phyloP scores from a whole-genome alignment of 2,888 invertebrate species.

The Smittia sp. region DNA sequence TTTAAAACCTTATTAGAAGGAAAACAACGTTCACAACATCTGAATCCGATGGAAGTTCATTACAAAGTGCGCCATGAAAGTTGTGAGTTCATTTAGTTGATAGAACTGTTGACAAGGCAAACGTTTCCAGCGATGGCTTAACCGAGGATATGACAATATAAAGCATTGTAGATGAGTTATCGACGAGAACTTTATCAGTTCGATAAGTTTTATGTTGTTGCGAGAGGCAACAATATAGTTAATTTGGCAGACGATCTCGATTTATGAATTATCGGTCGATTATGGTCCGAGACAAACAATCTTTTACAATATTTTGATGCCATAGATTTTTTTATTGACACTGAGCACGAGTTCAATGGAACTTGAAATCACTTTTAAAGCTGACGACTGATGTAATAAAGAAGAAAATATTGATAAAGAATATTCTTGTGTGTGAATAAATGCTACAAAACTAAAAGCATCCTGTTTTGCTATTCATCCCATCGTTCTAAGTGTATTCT shows the following conservation, averaged over 20 bases:
- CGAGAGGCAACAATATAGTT: slow-evolving; percentile 2
- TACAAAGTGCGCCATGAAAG: background rate
- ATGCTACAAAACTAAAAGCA: background rate
- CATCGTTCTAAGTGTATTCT: too few species aligned
- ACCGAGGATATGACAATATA: slow-evolving; percentile 10
- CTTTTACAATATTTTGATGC: slow-evolving; percentile 21
- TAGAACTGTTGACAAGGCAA: background rate
- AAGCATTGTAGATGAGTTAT: slow-evolving; percentile 16
- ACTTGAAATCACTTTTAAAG: background rate
- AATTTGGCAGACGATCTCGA: slow-evolving; percentile 1
- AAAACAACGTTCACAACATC: background rate
- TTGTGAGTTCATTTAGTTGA: background rate
- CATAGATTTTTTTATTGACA: slow-evolving; percentile 22
- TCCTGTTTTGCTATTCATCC: background rate
- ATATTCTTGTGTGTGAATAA: slow-evolving; percentile 30
- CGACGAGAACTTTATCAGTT: background rate
- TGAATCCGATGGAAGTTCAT: background rate
- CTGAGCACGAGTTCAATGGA: background rate
- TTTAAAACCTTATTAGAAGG: background rate
- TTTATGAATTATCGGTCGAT: background rate
- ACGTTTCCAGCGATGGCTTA: slow-evolving; percentile 1
- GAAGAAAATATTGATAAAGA: background rate
- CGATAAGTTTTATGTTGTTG: background rate
- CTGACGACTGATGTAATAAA: slow-evolving; percentile 23
- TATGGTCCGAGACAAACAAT: background rate